These are phyloP conservation scores for Herpailurus yagouaroundi DNA, from an alignment of 2,113 vertebrate genomes.

Conservation along the genomic window DNA sequence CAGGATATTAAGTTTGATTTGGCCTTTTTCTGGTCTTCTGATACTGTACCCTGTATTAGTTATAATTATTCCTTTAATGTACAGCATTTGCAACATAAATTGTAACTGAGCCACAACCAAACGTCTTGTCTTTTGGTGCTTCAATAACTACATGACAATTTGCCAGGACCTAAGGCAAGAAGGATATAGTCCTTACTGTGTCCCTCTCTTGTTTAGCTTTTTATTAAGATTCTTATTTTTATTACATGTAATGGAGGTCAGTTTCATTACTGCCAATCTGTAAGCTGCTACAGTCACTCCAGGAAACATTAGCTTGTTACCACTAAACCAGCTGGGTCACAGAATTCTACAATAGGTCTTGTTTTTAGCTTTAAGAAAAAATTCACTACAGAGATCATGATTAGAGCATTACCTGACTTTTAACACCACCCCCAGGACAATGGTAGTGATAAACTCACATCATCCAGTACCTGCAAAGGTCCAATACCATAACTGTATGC, in stretches of 20 bases:
- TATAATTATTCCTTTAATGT: constrained; percentile 23
- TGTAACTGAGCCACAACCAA: constrained; percentile 35
- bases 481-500: not conserved
- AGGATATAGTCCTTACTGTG: not conserved
- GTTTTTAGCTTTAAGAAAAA: constrained; percentile 52
- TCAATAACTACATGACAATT: constrained; percentile 49
- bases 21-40: not conserved
- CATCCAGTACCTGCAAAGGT: not conserved
- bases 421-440: constrained; percentile 23
- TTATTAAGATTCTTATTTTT: constrained; percentile 63
- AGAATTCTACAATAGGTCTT: constrained; percentile 47
- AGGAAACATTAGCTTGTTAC: constrained; percentile 72
- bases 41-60: not conserved
- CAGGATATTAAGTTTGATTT: not conserved
- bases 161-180: constrained; percentile 58
- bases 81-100: constrained; percentile 51
- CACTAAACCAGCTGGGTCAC: constrained; percentile 43
- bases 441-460: constrained; percentile 41
- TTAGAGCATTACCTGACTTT: constrained; percentile 43
- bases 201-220: constrained; percentile 58
- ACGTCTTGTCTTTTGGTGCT: constrained; percentile 22
- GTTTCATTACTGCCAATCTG: constrained; percentile 66
- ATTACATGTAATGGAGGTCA: constrained; percentile 44
- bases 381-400: constrained; percentile 31
- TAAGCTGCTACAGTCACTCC: constrained; percentile 57